These are phyloP conservation scores for Neelides sp. DNA, from an alignment of 1,140 invertebrate species.

Conservation along the genomic window DNA sequence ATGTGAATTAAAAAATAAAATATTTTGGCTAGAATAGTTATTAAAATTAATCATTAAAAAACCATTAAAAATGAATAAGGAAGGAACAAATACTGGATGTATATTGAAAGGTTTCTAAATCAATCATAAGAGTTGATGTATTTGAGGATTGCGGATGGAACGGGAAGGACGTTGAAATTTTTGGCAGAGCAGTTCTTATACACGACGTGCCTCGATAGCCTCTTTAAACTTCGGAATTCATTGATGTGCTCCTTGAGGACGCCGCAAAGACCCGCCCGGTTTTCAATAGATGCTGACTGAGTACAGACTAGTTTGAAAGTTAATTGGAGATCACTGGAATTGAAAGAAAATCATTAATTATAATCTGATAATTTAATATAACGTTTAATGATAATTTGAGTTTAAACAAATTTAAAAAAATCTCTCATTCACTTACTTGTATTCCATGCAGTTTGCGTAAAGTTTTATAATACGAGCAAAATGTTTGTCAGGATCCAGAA, in stretches of 20 bases:
- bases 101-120: too few relatives aligned
- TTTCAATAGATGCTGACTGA: constrained; percentile 50
- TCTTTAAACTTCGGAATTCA: constrained; percentile 48
- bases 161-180: constrained; percentile 50
- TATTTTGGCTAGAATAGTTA: too few relatives aligned
- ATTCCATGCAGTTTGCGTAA: constrained; percentile 55
- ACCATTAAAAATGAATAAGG: too few relatives aligned
- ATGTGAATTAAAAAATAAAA: too few relatives aligned
- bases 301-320: constrained; percentile 40
- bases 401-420: too few relatives aligned
- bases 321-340: constrained; percentile 42
- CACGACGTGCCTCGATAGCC: constrained; percentile 51
- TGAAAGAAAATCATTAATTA: not conserved
- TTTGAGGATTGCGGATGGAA: constrained; percentile 52
- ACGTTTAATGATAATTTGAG: not conserved
- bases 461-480: constrained; percentile 52
- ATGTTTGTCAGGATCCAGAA: constrained; percentile 45
- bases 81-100: too few relatives aligned
- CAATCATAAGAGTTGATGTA: constrained; percentile 54
- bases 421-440: constrained; percentile 32
- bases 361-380: not conserved
- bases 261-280: constrained; percentile 45
- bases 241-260: constrained; percentile 48
- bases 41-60: too few relatives aligned
- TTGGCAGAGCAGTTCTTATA: constrained; percentile 48